A percentile compares a stretch with the other conserved stretches of the same genome.
Conservation (phyloP, 2,113 vertebrate genomes). For the Spermophilus dauricus region DNA sequence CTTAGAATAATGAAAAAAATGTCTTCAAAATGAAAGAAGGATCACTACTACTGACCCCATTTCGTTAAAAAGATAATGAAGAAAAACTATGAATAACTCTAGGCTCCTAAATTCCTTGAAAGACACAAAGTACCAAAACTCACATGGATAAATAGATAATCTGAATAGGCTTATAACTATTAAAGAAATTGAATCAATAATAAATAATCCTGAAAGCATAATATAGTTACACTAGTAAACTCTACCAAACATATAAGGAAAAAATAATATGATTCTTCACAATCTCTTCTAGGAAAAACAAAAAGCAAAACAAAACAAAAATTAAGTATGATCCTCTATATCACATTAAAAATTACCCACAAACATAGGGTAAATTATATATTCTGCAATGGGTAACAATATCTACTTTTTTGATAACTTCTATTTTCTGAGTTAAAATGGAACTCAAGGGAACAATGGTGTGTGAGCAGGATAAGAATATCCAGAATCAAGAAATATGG, state of each 20-base stretch:
- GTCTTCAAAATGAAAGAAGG: not conserved
- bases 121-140: conserved; percentile 32
- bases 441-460: not conserved
- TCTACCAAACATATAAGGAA: conserved; percentile 48
- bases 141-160: not conserved
- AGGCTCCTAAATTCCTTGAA: not conserved
- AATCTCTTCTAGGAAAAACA: not conserved
- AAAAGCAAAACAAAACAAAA: not conserved
- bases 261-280: not conserved
- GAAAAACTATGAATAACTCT: not conserved
- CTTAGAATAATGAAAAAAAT: not conserved
- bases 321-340: not conserved
- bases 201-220: not conserved
- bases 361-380: not conserved
- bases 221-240: conserved; percentile 2
- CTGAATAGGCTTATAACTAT: not conserved
- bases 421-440: not conserved
- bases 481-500: not conserved
- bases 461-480: not conserved
- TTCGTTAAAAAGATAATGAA: not conserved
- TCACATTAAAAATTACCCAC: not conserved
- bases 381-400: not conserved
- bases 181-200: not conserved
- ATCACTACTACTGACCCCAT: not conserved
- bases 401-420: not conserved